A percentile compares a stretch with the other conserved stretches of the same genome.
Evolutionary conservation across 2,113 vertebrate species (phyloP).

Genomic region (Corythoichthys haematopterus): DNA sequence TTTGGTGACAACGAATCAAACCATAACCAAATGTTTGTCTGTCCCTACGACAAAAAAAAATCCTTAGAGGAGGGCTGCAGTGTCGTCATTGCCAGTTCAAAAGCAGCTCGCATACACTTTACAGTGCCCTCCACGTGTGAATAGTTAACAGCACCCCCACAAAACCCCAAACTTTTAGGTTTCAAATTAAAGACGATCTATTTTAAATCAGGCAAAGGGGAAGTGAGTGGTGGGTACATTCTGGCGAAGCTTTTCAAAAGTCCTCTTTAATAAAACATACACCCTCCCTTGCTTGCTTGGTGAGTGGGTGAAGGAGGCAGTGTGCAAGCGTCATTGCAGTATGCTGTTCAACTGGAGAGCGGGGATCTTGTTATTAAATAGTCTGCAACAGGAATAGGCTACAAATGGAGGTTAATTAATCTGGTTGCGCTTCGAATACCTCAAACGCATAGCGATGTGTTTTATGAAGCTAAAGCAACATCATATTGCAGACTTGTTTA

Average conservation of each 20-base stretch:
- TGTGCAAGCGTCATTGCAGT: slow-evolving; percentile 18
- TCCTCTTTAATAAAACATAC: slow-evolving; percentile 71
- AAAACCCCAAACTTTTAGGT: slow-evolving; percentile 54
- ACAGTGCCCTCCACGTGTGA: slow-evolving; percentile 43
- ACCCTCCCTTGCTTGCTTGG: slow-evolving; percentile 28
- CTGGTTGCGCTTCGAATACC: slow-evolving; percentile 9
- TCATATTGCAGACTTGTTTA: too few species aligned
- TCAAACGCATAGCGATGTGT: background rate
- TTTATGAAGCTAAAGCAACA: background rate
- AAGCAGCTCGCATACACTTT: slow-evolving; percentile 16
- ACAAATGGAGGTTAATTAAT: slow-evolving; percentile 55
- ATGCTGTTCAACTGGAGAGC: slow-evolving; percentile 11
- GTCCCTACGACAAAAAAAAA: slow-evolving; percentile 29
- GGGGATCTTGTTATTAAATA: slow-evolving; percentile 28
- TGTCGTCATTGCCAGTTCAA: slow-evolving; percentile 50
- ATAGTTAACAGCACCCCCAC: slow-evolving; percentile 58
- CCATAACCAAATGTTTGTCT: slow-evolving; percentile 7
- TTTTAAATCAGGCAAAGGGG: slow-evolving; percentile 42
- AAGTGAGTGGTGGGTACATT: slow-evolving; percentile 40
- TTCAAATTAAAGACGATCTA: slow-evolving; percentile 55
- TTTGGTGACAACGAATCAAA: background rate
- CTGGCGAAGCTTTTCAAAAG: slow-evolving; percentile 60
- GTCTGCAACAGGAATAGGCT: slow-evolving; percentile 26
- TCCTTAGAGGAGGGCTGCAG: slow-evolving; percentile 4
- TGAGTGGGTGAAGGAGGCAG: slow-evolving; percentile 15